These are phyloP conservation scores for Brachionus rotundiformis DNA, from an alignment of 1,140 invertebrate species.

Conservation along the genomic window DNA sequence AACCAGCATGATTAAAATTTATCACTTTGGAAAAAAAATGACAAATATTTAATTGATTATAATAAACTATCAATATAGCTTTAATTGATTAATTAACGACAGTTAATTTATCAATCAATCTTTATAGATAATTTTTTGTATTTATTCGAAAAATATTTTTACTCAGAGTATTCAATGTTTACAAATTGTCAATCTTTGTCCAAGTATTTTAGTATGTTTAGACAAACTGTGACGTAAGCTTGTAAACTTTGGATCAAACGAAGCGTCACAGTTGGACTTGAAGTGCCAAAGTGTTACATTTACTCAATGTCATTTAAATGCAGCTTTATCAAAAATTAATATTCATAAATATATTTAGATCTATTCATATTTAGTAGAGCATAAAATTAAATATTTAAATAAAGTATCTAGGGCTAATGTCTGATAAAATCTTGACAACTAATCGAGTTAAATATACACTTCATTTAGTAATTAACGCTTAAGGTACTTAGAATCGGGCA, in stretches of 20 bases:
- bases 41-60: background rate
- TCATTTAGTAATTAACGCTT: background rate
- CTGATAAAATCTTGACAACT: conserved; percentile 7
- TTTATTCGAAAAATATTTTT: background rate
- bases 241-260: background rate
- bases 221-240: background rate
- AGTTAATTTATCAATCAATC: background rate
- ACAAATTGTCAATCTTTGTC: background rate
- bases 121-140: background rate
- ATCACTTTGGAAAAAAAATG: background rate
- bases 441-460: background rate
- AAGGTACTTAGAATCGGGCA: background rate
- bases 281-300: background rate
- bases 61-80: background rate
- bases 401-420: background rate
- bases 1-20: background rate
- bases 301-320: background rate
- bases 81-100: background rate
- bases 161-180: background rate
- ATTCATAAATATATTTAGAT: background rate
- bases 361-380: background rate
- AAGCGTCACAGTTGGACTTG: background rate
- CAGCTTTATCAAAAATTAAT: background rate
- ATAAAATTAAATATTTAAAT: background rate
- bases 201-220: background rate